Base-by-base conservation (phyloP, 2,113 vertebrate species). In the Myrmecophaga tridactyla region DNA sequence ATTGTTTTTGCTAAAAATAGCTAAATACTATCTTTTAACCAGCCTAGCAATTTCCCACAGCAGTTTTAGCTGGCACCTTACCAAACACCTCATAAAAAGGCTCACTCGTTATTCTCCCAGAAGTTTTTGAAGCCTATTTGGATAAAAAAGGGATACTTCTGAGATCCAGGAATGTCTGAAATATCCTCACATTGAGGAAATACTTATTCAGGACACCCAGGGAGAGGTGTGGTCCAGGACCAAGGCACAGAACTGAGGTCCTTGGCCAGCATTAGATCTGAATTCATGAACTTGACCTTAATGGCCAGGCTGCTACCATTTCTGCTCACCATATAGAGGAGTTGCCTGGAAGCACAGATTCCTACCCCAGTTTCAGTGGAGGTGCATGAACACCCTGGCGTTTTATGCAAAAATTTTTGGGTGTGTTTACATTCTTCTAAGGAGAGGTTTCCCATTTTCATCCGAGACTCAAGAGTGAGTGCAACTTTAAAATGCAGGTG, bases 371-470 rank as follows among this genome's bases (percentile, higher is more conserved):
- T 86, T 87, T 73, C 58, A 62, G 23, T 31, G 46, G 83, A 18
- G 34, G 20, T n/a, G 7, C 21, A 0, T 6, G 43, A 82, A 70
- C 18, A 84, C 4, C 23, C 23, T 48, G 72, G 14, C 46, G 34
- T 31, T 63, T 60, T 17, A 48, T 41, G 2, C 15, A 46, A 36
- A 20, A 39, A n/a, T n/a, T 18, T 53, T 31, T 41, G 1, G 83
- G 17, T 86, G 34, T 91, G 48, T 60, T 53, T 36, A 34, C 95
- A 25, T 72, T 94, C 94, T 90, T 70, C 75, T 80, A 73, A 67
- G 15, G 21, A 31, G 13, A 34, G 0, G 36, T 3, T 70, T 87
- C 60, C 25, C 18, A 95, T 96, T 94, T 92, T 92, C 41, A 27
- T 85, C 70, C 89, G 23, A 63, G 51, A 83, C 58, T 92, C 65